Conservation (phyloP, 2,797 vertebrate species). For the Pangasius djambal region DNA sequence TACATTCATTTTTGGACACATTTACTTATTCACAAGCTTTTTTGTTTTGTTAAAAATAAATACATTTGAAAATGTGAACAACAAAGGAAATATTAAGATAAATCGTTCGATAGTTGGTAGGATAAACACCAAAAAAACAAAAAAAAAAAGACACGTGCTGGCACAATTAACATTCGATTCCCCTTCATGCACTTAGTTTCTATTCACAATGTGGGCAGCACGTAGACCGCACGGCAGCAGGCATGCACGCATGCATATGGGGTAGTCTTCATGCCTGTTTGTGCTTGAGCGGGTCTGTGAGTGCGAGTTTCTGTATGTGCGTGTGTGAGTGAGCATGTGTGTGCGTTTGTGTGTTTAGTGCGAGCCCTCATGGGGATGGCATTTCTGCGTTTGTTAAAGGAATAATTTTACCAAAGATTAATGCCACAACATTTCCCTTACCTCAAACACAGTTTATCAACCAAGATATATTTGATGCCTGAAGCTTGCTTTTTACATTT, state of each 20-base stretch:
- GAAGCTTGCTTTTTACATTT: background rate
- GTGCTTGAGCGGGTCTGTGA: constrained; percentile 72
- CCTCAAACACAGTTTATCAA: background rate
- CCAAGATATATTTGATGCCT: background rate
- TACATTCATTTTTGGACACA: constrained; percentile 75
- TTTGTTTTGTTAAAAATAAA: constrained; percentile 63
- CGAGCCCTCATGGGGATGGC: constrained; percentile 11
- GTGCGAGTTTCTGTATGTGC: background rate
- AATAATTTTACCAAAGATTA: background rate
- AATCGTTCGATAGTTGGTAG: constrained; percentile 48
- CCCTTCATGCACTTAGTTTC: constrained; percentile 78
- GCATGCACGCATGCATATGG: constrained; percentile 76
- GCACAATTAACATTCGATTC: constrained; percentile 66
- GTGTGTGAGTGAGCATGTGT: constrained; percentile 29
- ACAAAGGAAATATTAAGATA: constrained; percentile 41
- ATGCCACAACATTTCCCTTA: background rate
- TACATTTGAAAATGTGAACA: constrained; percentile 58
- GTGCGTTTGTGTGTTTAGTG: constrained; percentile 37
- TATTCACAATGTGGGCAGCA: constrained; percentile 73
- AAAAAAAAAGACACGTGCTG: constrained; percentile 75
- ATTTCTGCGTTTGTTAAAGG: background rate
- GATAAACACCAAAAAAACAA: constrained; percentile 62
- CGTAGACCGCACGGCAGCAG: constrained; percentile 67
- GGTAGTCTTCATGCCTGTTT: constrained; percentile 70
- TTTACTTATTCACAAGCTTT: constrained; percentile 72